Conservation (phyloP, 2,113 vertebrate genomes). For the Asarcornis scutulata region DNA sequence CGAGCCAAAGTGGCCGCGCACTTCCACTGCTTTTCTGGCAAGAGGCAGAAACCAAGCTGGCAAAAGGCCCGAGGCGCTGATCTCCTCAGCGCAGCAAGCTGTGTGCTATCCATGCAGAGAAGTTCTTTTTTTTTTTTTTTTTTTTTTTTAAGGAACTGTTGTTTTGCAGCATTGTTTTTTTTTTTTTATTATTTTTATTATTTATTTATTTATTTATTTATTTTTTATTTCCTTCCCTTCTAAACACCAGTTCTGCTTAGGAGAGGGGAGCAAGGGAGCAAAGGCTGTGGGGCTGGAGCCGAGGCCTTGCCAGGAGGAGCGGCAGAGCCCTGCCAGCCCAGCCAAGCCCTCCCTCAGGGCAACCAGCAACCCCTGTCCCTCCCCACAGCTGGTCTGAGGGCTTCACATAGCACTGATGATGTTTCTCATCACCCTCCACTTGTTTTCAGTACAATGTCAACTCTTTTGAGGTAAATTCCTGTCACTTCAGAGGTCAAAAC, state of each 20-base stretch:
- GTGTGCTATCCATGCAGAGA: background rate
- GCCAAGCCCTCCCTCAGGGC: background rate
- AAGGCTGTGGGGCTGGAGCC: background rate
- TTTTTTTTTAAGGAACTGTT: background rate
- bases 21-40: background rate
- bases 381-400: background rate
- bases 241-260: background rate
- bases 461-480: background rate
- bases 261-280: background rate
- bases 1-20: background rate
- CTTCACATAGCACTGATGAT: background rate
- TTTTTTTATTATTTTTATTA: too few species aligned
- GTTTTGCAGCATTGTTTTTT: background rate
- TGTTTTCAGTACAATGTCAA: background rate
- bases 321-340: background rate
- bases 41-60: background rate
- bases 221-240: constrained; percentile 34
- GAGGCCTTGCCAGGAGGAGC: background rate
- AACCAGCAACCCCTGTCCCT: background rate
- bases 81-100: background rate
- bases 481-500: background rate
- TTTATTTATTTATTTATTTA: background rate
- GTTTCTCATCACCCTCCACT: background rate
- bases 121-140: too few species aligned
- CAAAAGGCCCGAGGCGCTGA: background rate